Evolutionary conservation across 2,888 invertebrate genomes (phyloP).

Genomic region (Monopis laevigella): DNA sequence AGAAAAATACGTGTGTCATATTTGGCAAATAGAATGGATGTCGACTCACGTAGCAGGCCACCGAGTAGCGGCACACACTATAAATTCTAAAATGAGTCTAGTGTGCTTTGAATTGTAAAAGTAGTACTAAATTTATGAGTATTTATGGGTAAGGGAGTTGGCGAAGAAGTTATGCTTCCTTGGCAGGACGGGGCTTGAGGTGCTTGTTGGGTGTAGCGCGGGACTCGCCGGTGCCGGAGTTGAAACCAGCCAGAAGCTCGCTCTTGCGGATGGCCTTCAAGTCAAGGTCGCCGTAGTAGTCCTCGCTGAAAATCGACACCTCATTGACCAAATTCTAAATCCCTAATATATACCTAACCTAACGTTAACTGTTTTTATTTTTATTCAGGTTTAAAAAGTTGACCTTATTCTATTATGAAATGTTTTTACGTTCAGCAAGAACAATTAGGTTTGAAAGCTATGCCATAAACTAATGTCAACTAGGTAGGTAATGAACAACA

Average conservation of each 20-base stretch:
- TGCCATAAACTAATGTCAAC: too few species aligned
- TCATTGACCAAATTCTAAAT: slow-evolving; percentile 55
- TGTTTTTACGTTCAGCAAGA: too few species aligned
- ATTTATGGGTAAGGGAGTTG: slow-evolving; percentile 46
- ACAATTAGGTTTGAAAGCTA: too few species aligned
- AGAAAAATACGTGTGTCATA: slow-evolving; percentile 1
- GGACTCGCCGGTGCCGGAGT: slow-evolving; percentile 65
- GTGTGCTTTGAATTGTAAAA: slow-evolving; percentile 1
- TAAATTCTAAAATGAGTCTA: not conserved
- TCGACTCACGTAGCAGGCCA: not conserved
- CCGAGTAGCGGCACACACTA: slow-evolving; percentile 1
- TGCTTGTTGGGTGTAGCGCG: slow-evolving; percentile 44
- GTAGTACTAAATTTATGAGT: slow-evolving; percentile 37
- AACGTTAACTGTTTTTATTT: too few species aligned
- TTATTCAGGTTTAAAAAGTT: too few species aligned
- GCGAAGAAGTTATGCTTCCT: slow-evolving; percentile 48
- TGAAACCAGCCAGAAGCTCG: slow-evolving; percentile 85
- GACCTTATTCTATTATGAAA: too few species aligned
- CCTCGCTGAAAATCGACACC: slow-evolving; percentile 82
- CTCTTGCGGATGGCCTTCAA: slow-evolving; percentile 95
- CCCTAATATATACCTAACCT: too few species aligned
- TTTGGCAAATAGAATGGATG: slow-evolving; percentile 9
- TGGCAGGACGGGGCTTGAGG: slow-evolving; percentile 66
- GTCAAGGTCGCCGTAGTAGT: slow-evolving; percentile 96
- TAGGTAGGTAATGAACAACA: too few species aligned